Conservation (phyloP, 2,888 invertebrate species). For the Nectonema munidae region DNA sequence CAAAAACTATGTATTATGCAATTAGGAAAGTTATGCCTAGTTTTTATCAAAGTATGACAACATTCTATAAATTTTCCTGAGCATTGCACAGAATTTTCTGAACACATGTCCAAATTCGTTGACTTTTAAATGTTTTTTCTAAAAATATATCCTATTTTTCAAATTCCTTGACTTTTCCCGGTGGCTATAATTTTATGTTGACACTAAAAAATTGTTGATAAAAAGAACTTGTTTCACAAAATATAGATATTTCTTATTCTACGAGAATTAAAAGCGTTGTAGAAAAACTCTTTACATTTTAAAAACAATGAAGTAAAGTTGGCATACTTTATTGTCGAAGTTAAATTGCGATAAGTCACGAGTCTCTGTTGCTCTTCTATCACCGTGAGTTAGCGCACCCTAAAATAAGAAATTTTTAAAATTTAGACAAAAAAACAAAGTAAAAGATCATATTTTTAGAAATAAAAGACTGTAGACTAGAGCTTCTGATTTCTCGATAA, state of each 20-base stretch:
- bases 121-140: no score
- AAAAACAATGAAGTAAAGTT: conserved; percentile 11
- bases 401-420: conserved; percentile 19
- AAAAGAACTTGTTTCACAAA: no score
- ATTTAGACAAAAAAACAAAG: conserved; percentile 10
- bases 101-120: no score
- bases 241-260: background rate
- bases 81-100: no score
- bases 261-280: background rate
- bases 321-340: conserved; percentile 48
- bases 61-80: no score
- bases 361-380: conserved; percentile 78
- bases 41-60: no score
- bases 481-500: background rate
- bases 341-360: conserved; percentile 87
- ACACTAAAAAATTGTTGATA: no score
- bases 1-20: no score
- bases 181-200: no score
- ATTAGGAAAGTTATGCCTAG: no score
- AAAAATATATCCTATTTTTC: no score
- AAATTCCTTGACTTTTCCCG: no score
- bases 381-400: conserved; percentile 91
- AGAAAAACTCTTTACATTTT: background rate
- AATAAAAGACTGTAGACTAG: conserved; percentile 2
- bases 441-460: background rate